phyloP scores from a whole-genome alignment of 2,888 invertebrate genomes.

The Eledona agricola region DNA sequence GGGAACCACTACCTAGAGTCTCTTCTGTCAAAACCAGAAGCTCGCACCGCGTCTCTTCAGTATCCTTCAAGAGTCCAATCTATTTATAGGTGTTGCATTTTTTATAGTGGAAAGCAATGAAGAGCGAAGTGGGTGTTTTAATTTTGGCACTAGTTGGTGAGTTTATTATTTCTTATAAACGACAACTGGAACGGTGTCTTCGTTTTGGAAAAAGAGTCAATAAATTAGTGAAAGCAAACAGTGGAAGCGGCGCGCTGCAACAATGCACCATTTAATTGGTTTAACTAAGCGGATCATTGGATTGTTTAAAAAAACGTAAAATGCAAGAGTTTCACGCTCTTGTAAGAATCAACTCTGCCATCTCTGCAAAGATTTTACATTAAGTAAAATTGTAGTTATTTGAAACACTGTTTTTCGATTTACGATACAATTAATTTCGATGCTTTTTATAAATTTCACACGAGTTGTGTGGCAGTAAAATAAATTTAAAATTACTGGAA shows the following conservation, averaged over 20 bases:
- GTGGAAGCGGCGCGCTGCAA: neutral
- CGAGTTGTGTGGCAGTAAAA: too few species aligned
- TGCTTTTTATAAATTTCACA: too few species aligned
- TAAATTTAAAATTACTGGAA: too few species aligned
- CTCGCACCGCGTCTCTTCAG: constrained; percentile 44
- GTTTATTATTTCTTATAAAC: constrained; percentile 18
- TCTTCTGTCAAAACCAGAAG: constrained; percentile 51
- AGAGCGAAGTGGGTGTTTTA: constrained; percentile 47
- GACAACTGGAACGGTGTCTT: too few species aligned
- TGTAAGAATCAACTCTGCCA: too few species aligned
- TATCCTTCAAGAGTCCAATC: constrained; percentile 42
- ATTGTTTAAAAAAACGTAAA: neutral
- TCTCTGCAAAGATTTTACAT: too few species aligned
- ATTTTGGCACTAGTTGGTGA: constrained; percentile 44
- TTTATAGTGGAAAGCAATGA: constrained; percentile 41
- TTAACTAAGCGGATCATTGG: too few species aligned
- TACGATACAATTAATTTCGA: too few species aligned
- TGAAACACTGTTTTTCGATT: too few species aligned
- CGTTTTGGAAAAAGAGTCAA: too few species aligned
- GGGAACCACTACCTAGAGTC: constrained; percentile 40
- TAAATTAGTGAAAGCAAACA: constrained; percentile 30
- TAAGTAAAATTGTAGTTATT: too few species aligned
- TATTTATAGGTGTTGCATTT: constrained; percentile 38
- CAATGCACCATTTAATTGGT: constrained; percentile 2
- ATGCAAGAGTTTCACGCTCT: too few species aligned